Evolutionary conservation across 2,888 invertebrate genomes (phyloP).

Genomic region (Hemaris fuciformis): DNA sequence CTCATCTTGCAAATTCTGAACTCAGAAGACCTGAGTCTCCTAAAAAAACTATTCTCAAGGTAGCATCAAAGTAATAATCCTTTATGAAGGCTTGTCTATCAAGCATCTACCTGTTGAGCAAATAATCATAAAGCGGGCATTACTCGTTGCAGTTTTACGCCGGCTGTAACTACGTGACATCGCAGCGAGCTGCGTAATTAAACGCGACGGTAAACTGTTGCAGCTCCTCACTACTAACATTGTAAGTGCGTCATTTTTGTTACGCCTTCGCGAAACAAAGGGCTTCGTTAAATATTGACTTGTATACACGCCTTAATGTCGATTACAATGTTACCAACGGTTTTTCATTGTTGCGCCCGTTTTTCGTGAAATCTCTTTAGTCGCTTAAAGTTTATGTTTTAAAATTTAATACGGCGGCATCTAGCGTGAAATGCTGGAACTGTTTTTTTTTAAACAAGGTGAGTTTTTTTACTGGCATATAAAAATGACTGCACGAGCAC

Average conservation of each 20-base stretch:
- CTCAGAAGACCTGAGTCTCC: no score
- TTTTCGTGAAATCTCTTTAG: background rate
- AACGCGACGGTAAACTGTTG: constrained; percentile 49
- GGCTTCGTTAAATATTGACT: constrained; percentile 9
- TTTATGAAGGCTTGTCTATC: background rate
- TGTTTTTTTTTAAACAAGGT: background rate
- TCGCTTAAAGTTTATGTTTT: background rate
- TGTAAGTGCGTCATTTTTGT: constrained; percentile 43
- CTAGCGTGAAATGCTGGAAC: background rate
- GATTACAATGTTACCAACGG: background rate
- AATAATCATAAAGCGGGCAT: constrained; percentile 58
- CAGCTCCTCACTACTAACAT: constrained; percentile 45
- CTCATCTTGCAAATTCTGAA: no score
- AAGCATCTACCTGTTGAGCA: constrained; percentile 56
- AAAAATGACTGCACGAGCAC: no score
- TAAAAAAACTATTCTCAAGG: no score
- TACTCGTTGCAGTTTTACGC: constrained; percentile 30
- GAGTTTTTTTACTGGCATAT: no score
- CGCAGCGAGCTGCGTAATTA: constrained; percentile 34
- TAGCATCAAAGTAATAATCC: background rate
- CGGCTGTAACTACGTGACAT: constrained; percentile 29
- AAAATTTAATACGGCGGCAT: background rate
- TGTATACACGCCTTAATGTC: background rate
- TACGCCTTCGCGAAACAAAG: constrained; percentile 19
- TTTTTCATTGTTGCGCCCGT: no score